Evolutionary conservation across 2,113 vertebrate species (phyloP).

Genomic region (Hemibagrus wyckioides): DNA sequence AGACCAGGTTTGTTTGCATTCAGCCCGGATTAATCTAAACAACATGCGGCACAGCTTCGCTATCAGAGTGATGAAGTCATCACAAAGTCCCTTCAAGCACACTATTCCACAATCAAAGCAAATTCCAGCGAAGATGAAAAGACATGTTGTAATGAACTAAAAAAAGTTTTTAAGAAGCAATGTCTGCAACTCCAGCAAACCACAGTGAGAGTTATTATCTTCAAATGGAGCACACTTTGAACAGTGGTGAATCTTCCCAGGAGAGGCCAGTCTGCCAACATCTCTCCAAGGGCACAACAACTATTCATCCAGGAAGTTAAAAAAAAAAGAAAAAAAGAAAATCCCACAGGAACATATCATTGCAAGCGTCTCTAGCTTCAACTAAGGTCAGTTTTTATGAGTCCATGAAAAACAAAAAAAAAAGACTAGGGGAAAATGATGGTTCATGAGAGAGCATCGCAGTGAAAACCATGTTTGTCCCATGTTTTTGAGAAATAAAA

Average conservation of each 20-base stretch:
- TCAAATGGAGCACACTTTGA: not conserved
- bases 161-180: not conserved
- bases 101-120: not conserved
- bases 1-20: not conserved
- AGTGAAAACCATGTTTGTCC: not conserved
- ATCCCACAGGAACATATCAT: not conserved
- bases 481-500: not conserved
- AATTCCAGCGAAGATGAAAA: not conserved
- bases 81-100: not conserved
- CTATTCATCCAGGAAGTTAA: not conserved
- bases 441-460: not conserved
- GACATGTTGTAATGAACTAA: not conserved
- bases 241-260: not conserved
- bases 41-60: not conserved
- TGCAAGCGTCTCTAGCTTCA: not conserved
- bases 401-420: not conserved
- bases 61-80: not conserved
- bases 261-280: not conserved
- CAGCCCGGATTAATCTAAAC: not conserved
- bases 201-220: constrained; percentile 4
- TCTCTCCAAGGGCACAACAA: not conserved
- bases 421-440: not conserved
- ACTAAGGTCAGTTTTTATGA: not conserved
- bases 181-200: constrained; percentile 9
- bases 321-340: not conserved